Conservation (phyloP, 2,797 vertebrate species). For the Amazonetta brasiliensis region DNA sequence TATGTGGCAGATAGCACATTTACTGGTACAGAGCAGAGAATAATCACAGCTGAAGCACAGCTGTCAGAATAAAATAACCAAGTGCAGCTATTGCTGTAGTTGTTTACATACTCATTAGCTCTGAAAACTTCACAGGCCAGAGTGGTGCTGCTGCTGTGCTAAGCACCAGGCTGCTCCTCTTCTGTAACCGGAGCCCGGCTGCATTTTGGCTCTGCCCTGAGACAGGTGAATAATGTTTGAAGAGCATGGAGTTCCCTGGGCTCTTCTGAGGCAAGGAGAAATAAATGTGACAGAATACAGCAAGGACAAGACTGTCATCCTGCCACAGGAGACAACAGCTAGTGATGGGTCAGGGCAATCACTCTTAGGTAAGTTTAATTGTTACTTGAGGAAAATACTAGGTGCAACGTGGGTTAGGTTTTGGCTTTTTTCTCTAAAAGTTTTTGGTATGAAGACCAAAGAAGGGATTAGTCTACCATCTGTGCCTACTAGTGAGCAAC, state of each 20-base stretch:
- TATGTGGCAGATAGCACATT: background rate
- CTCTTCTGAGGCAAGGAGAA: background rate
- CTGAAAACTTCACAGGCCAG: background rate
- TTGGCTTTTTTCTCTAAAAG: background rate
- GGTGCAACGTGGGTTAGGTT: background rate
- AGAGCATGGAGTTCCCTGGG: fast-evolving
- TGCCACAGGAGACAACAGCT: background rate
- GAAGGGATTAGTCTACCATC: background rate
- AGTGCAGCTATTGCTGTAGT: background rate
- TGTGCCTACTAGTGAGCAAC: background rate
- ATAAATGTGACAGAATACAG: background rate
- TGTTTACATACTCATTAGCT: background rate
- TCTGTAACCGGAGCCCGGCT: background rate
- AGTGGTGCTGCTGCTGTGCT: background rate
- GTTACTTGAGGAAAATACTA: background rate
- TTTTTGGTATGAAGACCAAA: background rate
- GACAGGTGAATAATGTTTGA: background rate
- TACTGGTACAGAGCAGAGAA: background rate
- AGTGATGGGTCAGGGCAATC: too few species aligned
- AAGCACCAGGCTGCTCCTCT: background rate
- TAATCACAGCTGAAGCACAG: constrained; percentile 41
- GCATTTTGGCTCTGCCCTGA: background rate
- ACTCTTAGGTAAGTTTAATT: background rate
- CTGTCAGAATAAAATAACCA: constrained; percentile 28
- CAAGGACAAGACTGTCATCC: background rate